Evolutionary conservation across 2,797 vertebrate species (phyloP).

Genomic region (Etheostoma perlongum): DNA sequence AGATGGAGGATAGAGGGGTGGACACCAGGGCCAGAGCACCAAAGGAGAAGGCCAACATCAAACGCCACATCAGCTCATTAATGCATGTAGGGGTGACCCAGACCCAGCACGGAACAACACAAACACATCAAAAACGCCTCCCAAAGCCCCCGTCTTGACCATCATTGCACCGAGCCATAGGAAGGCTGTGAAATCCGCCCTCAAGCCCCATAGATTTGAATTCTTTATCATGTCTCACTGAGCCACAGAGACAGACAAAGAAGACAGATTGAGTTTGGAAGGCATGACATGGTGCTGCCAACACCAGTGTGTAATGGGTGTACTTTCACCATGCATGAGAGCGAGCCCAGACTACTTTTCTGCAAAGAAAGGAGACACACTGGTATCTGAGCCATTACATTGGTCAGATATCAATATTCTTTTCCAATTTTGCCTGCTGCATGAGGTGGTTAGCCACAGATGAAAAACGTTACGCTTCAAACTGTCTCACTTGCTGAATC

Average conservation of each 20-base stretch:
- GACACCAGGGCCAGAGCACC: conserved; percentile 62
- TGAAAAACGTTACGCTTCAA: conserved; percentile 81
- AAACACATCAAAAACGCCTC: conserved; percentile 72
- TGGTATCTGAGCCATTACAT: conserved; percentile 71
- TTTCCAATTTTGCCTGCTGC: conserved; percentile 78
- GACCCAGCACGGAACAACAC: conserved; percentile 62
- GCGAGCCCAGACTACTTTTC: conserved; percentile 48
- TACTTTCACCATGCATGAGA: conserved; percentile 44
- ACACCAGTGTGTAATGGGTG: conserved; percentile 46
- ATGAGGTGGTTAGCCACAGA: conserved; percentile 77
- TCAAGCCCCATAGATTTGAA: conserved; percentile 60
- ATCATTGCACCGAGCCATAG: conserved; percentile 55
- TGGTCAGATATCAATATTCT: conserved; percentile 82
- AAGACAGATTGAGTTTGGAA: conserved; percentile 61
- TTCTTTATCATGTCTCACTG: conserved; percentile 65
- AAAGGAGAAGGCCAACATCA: conserved; percentile 83
- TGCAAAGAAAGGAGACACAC: conserved; percentile 44
- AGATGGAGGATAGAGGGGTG: conserved; percentile 49
- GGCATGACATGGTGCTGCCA: conserved; percentile 39
- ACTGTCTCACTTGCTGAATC: conserved; percentile 77
- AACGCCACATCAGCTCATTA: conserved; percentile 78
- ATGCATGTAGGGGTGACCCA: conserved; percentile 75
- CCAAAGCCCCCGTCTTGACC: conserved; percentile 66
- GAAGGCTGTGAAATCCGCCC: conserved; percentile 67
- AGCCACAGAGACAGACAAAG: conserved; percentile 50